Evolutionary conservation across 2,113 vertebrate genomes (phyloP).

Genomic region (Carlito syrichta): DNA sequence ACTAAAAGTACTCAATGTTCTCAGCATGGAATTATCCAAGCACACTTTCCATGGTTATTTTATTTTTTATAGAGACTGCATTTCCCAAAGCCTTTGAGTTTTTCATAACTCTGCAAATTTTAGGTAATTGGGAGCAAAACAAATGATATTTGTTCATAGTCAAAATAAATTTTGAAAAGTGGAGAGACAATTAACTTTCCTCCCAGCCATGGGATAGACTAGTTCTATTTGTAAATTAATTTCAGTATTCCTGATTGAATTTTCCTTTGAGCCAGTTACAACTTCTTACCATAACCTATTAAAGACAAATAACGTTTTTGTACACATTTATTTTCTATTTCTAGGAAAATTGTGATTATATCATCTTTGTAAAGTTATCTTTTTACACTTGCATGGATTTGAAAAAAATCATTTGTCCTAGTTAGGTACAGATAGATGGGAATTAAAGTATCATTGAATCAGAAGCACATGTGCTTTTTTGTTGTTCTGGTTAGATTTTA

Average conservation of each 20-base stretch:
- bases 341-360: background rate
- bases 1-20: background rate
- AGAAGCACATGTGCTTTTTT: background rate
- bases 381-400: background rate
- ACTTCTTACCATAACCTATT: background rate
- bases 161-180: background rate
- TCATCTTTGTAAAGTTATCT: background rate
- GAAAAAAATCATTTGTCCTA: background rate
- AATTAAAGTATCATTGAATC: background rate
- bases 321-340: background rate
- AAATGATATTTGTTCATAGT: background rate
- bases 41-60: background rate
- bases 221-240: background rate
- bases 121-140: background rate
- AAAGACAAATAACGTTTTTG: background rate
- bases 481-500: background rate
- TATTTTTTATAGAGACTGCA: background rate
- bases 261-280: background rate
- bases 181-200: background rate
- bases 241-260: background rate
- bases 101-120: background rate
- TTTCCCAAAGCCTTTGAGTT: background rate
- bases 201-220: background rate
- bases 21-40: background rate
- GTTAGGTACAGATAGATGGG: background rate